Evolutionary conservation across 2,888 invertebrate genomes (phyloP).

Genomic region (Choreutis nemorana): DNA sequence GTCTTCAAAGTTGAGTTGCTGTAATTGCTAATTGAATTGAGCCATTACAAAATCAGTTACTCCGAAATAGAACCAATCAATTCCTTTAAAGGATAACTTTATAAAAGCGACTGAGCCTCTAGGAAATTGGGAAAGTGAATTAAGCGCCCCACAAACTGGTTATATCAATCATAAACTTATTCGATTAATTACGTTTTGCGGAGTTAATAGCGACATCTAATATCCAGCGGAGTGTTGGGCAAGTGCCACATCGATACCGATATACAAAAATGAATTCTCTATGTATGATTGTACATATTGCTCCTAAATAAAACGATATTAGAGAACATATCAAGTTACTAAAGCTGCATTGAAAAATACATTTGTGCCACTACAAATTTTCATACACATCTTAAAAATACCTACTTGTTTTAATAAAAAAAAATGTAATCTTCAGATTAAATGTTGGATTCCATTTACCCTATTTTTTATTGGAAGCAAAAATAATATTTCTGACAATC

Average conservation of each 20-base stretch:
- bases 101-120: conserved; percentile 43
- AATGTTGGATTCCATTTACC: too few species aligned
- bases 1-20: conserved; percentile 17
- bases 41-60: conserved; percentile 45
- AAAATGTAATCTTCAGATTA: too few species aligned
- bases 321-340: too few species aligned
- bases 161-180: conserved; percentile 68
- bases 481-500: too few species aligned
- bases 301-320: too few species aligned
- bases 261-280: too few species aligned
- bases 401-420: too few species aligned
- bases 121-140: conserved; percentile 63
- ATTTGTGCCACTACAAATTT: too few species aligned
- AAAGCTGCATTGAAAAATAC: too few species aligned
- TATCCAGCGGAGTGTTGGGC: conserved; percentile 44
- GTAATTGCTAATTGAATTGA: conserved; percentile 38
- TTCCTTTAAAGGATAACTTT: conserved; percentile 58
- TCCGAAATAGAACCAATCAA: conserved; percentile 50
- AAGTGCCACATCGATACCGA: conserved; percentile 8
- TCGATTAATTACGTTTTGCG: conserved; percentile 68
- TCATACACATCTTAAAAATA: too few species aligned
- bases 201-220: conserved; percentile 67
- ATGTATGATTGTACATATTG: too few species aligned
- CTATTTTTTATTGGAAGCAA: too few species aligned
- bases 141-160: conserved; percentile 64